Conservation (phyloP, 2,797 vertebrate genomes). For the Siniperca obscura region DNA sequence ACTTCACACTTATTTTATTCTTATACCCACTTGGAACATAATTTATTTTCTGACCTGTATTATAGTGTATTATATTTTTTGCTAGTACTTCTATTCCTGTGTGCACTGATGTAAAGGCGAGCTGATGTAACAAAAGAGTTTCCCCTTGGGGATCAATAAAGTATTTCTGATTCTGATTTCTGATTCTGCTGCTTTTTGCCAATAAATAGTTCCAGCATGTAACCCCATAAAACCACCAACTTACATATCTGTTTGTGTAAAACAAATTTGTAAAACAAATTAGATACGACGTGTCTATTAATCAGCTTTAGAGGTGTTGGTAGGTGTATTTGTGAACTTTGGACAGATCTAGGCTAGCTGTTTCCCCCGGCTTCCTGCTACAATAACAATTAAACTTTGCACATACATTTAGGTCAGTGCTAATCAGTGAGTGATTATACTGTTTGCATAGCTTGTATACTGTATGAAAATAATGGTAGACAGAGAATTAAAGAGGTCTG, state of each 20-base stretch:
- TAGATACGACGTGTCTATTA: background rate
- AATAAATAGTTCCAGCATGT: background rate
- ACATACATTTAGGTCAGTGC: background rate
- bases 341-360: background rate
- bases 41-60: too few relatives aligned
- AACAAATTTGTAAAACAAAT: background rate
- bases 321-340: background rate
- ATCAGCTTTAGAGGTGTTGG: background rate
- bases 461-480: slow-evolving; percentile 7
- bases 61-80: too few relatives aligned
- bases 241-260: background rate
- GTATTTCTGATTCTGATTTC: too few relatives aligned
- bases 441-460: background rate
- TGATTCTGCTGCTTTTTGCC: background rate
- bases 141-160: too few relatives aligned
- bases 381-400: background rate
- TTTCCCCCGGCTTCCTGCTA: background rate
- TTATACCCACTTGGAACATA: too few relatives aligned
- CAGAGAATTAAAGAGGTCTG: slow-evolving; percentile 4
- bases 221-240: background rate
- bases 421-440: background rate
- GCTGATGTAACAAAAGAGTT: too few relatives aligned
- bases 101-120: too few relatives aligned
- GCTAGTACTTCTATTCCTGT: too few relatives aligned
- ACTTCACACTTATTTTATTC: too few relatives aligned